A percentile compares a stretch with the other conserved stretches of the same genome.
These are phyloP conservation scores for sheep (Ovis aries) DNA, from an alignment of 2,113 vertebrate species.

Conservation along the genomic window ARS-UI_Ramb_v3.0 NC_056077.1:34594501-34595000, in stretches of 20 bases:
- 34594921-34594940: neutral
- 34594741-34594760: neutral
- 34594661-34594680: conserved; percentile 9
- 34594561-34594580: neutral
- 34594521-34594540: neutral
- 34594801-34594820: neutral
- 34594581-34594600: neutral
- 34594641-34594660: neutral
- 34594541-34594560: neutral
- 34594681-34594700: neutral
- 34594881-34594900: neutral
- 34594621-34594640: neutral
- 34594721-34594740: neutral
- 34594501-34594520: too few relatives aligned
- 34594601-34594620: neutral
- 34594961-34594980: neutral
- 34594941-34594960: neutral
- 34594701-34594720: neutral
- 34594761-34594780: neutral
- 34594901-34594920: neutral
- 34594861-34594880: neutral
- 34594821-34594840: rapidly evolving
- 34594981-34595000: neutral
- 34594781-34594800: neutral
- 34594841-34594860: neutral